These are phyloP conservation scores for Hipparchia semele DNA, from an alignment of 2,888 invertebrate genomes.

Conservation along the genomic window DNA sequence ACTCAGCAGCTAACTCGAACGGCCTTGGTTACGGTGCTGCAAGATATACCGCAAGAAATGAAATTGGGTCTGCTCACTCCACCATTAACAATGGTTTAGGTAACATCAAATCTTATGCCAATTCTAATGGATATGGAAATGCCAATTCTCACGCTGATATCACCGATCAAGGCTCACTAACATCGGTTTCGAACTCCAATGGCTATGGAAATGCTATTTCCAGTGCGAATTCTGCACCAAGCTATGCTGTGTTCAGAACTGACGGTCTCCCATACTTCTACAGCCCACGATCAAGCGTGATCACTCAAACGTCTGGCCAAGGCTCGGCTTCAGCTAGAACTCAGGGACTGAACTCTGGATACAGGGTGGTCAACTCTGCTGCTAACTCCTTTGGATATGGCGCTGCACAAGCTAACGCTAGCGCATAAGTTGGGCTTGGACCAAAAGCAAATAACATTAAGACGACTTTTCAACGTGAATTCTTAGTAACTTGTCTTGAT, in stretches of 20 bases:
- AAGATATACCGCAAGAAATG: conserved; percentile 47
- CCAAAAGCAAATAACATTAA: conserved; percentile 65
- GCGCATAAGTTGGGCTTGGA: conserved; percentile 46
- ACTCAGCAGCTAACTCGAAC: conserved; percentile 50
- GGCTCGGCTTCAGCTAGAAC: conserved; percentile 61
- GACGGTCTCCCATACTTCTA: conserved; percentile 35
- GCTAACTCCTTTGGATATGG: conserved; percentile 60
- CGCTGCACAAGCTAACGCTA: conserved; percentile 64
- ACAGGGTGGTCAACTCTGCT: conserved; percentile 60
- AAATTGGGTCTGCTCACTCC: conserved; percentile 42
- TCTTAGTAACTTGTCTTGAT: conserved; percentile 71
- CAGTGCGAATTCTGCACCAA: conserved; percentile 41
- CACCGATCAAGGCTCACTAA: conserved; percentile 35
- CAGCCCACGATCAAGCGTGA: conserved; percentile 53
- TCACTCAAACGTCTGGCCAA: conserved; percentile 56
- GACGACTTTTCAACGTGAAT: conserved; percentile 59
- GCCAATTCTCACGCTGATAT: conserved; percentile 40
- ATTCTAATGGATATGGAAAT: conserved; percentile 40
- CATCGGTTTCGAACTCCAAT: conserved; percentile 43
- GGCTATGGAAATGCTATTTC: conserved; percentile 50
- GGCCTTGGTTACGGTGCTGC: conserved; percentile 49
- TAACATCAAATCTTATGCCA: conserved; percentile 40
- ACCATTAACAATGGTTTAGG: conserved; percentile 40
- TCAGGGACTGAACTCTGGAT: conserved; percentile 57
- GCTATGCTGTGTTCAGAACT: conserved; percentile 20